A percentile compares a stretch with the other conserved stretches of the same genome.
Conservation (phyloP, 2,797 vertebrate species). For the Rhinatrema bivittatum region DNA sequence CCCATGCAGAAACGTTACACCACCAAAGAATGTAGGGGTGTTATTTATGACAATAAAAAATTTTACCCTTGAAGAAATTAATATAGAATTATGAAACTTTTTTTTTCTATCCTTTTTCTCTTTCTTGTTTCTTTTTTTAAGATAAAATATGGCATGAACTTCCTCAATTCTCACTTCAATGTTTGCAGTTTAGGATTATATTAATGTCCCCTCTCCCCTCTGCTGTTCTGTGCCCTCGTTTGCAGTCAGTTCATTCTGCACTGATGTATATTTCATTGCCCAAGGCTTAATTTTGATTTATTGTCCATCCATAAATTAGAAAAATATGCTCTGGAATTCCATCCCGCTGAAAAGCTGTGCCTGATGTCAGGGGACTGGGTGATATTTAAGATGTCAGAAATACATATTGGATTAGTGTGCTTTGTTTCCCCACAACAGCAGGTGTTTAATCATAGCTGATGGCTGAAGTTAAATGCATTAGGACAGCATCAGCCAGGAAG, state of each 20-base stretch:
- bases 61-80: not conserved
- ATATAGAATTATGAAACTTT: conserved; percentile 2
- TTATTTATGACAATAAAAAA: not conserved
- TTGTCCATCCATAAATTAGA: conserved; percentile 99
- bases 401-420: conserved; percentile 97
- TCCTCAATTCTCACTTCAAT: conserved; percentile 47
- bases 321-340: conserved; percentile 99
- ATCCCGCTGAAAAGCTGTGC: conserved; percentile 87
- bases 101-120: too few species aligned
- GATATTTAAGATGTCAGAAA: conserved; percentile 99
- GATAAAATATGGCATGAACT: too few species aligned
- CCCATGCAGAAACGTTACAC: too few species aligned
- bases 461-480: conserved; percentile 98
- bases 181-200: conserved; percentile 56
- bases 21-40: not conserved
- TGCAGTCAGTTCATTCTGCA: conserved; percentile 88
- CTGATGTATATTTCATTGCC: conserved; percentile 99
- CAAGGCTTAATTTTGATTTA: conserved; percentile 99
- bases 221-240: conserved; percentile 80
- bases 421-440: conserved; percentile 99
- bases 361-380: conserved; percentile 94
- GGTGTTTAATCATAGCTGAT: conserved; percentile 99
- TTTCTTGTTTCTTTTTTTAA: too few species aligned
- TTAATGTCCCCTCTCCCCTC: conserved; percentile 67
- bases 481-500: conserved; percentile 90